Conservation (phyloP, 2,888 invertebrate species). For the Rhamnusium bicolor region DNA sequence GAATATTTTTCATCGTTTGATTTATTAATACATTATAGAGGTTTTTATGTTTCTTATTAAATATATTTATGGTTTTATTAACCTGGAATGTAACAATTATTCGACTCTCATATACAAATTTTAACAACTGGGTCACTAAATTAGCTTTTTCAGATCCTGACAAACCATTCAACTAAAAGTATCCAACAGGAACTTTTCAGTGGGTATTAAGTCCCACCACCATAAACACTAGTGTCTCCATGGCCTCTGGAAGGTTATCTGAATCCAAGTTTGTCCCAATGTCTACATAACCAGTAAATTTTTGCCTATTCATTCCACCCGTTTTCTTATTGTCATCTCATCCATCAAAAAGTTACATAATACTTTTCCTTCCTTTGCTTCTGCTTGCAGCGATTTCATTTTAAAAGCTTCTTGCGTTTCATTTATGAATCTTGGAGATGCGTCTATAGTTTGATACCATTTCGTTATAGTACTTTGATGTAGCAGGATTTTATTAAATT, state of each 20-base stretch:
- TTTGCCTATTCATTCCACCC: constrained; percentile 52
- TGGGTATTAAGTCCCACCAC: background rate
- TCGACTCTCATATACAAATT: constrained; percentile 25
- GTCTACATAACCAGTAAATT: too few relatives aligned
- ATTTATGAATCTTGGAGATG: constrained; percentile 49
- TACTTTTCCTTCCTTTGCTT: constrained; percentile 20
- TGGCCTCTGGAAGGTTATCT: constrained; percentile 19
- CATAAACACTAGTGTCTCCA: constrained; percentile 14
- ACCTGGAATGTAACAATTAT: constrained; percentile 11
- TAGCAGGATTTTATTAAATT: constrained; percentile 42
- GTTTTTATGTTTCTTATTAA: too few relatives aligned
- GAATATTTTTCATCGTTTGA: too few relatives aligned
- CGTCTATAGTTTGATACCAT: constrained; percentile 48
- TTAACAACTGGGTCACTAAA: background rate
- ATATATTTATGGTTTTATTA: too few relatives aligned
- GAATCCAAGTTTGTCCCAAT: constrained; percentile 54
- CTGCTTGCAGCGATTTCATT: constrained; percentile 26
- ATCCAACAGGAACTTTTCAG: background rate
- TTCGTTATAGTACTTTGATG: constrained; percentile 45
- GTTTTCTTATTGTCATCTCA: constrained; percentile 60
- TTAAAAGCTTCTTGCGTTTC: constrained; percentile 48
- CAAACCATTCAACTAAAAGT: constrained; percentile 16
- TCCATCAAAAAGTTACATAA: constrained; percentile 55
- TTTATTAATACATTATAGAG: too few relatives aligned
- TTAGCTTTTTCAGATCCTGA: constrained; percentile 11